phyloP scores from a whole-genome alignment of 2,113 vertebrate species.

The Apus apus region DNA sequence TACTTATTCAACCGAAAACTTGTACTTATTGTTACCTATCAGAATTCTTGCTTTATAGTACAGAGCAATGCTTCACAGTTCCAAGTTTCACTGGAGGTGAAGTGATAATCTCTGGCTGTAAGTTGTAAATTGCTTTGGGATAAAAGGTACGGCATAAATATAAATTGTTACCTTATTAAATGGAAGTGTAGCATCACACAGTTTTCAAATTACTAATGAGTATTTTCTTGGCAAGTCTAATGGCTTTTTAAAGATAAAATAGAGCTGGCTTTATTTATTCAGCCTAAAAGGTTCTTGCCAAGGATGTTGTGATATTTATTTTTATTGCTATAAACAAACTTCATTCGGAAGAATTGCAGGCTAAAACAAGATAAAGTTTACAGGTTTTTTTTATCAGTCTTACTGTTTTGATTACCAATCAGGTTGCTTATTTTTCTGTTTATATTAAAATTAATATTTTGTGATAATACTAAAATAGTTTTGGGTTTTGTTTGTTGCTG shows the following conservation, averaged over 20 bases:
- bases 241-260: slow-evolving; percentile 17
- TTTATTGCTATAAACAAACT: slow-evolving; percentile 10
- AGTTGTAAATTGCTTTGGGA: slow-evolving; percentile 65
- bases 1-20: slow-evolving; percentile 4
- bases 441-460: not conserved
- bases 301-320: not conserved
- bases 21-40: slow-evolving; percentile 32
- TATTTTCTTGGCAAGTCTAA: slow-evolving; percentile 32
- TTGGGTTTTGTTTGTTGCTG: not conserved
- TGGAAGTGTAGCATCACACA: slow-evolving; percentile 38
- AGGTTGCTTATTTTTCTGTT: not conserved
- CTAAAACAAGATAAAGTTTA: not conserved
- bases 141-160: slow-evolving; percentile 56
- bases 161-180: slow-evolving; percentile 54
- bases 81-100: slow-evolving; percentile 40
- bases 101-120: slow-evolving; percentile 62
- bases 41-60: slow-evolving; percentile 31
- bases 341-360: not conserved
- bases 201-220: slow-evolving; percentile 52
- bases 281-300: slow-evolving; percentile 6
- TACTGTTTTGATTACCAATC: not conserved
- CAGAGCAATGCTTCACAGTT: slow-evolving; percentile 23
- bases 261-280: not conserved
- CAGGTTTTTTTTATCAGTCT: not conserved
- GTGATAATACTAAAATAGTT: not conserved